These are phyloP conservation scores for Spheniscus humboldti DNA, from an alignment of 2,797 vertebrate genomes.

Conservation along the genomic window DNA sequence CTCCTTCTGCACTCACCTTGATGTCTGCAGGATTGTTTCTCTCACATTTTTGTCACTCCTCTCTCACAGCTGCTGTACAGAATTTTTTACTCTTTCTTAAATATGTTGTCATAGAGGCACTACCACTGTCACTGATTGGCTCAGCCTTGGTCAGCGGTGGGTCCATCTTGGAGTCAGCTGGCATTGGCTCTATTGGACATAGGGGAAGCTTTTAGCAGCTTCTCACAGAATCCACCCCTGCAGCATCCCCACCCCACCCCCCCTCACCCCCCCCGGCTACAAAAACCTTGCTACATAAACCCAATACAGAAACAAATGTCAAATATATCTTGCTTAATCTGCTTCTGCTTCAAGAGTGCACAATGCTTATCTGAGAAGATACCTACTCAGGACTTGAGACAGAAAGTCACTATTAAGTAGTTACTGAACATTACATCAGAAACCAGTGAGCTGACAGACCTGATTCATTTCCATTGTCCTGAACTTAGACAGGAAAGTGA, in stretches of 20 bases:
- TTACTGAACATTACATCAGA: background rate
- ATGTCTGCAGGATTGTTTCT: background rate
- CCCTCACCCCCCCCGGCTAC: background rate
- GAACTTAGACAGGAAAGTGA: background rate
- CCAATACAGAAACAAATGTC: background rate
- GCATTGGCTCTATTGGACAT: background rate
- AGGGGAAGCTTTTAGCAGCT: background rate
- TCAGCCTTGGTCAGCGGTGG: background rate
- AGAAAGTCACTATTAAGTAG: background rate
- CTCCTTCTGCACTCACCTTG: background rate
- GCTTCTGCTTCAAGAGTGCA: background rate
- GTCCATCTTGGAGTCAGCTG: background rate
- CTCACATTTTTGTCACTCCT: background rate
- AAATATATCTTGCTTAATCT: background rate
- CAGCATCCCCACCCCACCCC: background rate
- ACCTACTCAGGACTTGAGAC: background rate
- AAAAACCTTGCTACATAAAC: background rate
- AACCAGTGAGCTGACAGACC: background rate
- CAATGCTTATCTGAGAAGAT: background rate
- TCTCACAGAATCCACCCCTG: background rate
- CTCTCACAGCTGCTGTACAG: background rate
- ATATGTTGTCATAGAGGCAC: background rate
- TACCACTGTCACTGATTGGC: background rate
- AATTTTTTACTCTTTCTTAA: background rate
- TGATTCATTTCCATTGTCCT: background rate